phyloP scores from a whole-genome alignment of 1,140 invertebrate species.

The Habropoda laboriosa region DNA sequence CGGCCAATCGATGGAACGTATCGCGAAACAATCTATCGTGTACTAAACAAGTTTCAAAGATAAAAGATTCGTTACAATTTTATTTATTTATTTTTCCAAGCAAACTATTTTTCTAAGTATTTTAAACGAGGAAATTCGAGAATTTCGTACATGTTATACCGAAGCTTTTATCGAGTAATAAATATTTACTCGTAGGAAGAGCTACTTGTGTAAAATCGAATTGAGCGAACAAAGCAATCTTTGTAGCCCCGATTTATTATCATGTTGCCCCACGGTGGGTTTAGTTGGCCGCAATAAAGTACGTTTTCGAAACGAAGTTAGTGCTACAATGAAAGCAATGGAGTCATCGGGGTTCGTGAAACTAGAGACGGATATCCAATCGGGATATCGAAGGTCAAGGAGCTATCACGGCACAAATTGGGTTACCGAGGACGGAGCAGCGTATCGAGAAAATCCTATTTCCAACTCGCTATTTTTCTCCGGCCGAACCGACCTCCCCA shows the following conservation, averaged over 20 bases:
- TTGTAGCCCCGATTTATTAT: constrained; percentile 4
- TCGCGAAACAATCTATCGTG: too few relatives aligned
- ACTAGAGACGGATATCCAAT: constrained; percentile 66
- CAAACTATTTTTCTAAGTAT: too few relatives aligned
- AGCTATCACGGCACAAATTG: constrained; percentile 66
- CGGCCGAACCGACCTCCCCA: constrained; percentile 15
- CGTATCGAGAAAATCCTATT: constrained; percentile 54
- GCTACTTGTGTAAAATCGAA: constrained; percentile 1
- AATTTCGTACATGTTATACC: too few relatives aligned
- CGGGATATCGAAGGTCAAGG: constrained; percentile 68
- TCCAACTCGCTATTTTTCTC: constrained; percentile 63
- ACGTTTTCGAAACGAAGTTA: constrained; percentile 56
- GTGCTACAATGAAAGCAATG: constrained; percentile 55
- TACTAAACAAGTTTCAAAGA: too few relatives aligned
- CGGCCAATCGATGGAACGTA: not conserved
- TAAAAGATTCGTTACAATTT: too few relatives aligned
- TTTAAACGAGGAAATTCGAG: too few relatives aligned
- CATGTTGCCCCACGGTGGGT: too few relatives aligned
- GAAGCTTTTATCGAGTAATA: too few relatives aligned
- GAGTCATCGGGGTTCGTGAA: constrained; percentile 54
- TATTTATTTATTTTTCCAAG: too few relatives aligned
- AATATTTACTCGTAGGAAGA: too few relatives aligned
- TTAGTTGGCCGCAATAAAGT: constrained; percentile 22
- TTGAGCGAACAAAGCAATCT: not conserved
- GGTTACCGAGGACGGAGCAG: constrained; percentile 52